Evolutionary conservation across 2,888 invertebrate species (phyloP).

Genomic region (Melipona beecheii): DNA sequence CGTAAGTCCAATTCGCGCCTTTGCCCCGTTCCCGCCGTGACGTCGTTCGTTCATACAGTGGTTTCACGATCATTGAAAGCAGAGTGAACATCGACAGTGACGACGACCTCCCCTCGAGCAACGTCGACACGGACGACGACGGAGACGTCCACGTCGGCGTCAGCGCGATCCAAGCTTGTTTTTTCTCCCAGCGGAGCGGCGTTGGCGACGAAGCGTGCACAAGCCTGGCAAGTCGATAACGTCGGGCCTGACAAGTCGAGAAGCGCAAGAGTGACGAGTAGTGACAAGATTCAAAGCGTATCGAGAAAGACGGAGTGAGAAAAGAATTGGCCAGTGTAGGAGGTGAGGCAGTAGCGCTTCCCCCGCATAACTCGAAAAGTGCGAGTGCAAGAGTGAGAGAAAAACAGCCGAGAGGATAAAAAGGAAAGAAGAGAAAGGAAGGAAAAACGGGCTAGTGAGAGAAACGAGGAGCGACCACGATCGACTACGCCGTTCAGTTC

Average conservation of each 20-base stretch:
- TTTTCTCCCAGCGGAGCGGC: slow-evolving; percentile 29
- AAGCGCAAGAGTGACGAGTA: slow-evolving; percentile 54
- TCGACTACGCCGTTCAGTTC: slow-evolving; percentile 45
- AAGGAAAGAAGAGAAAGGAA: slow-evolving; percentile 25
- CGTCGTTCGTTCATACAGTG: slow-evolving; percentile 49
- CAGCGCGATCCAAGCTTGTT: slow-evolving; percentile 31
- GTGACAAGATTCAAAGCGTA: slow-evolving; percentile 52
- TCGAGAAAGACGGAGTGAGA: slow-evolving; percentile 47
- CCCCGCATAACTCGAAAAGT: slow-evolving; percentile 50
- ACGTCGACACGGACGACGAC: slow-evolving; percentile 59
- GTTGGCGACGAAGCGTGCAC: slow-evolving; percentile 64
- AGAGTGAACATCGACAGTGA: slow-evolving; percentile 53
- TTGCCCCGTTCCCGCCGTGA: slow-evolving; percentile 38
- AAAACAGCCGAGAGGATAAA: slow-evolving; percentile 6
- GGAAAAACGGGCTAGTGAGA: slow-evolving; percentile 13
- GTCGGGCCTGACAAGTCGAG: slow-evolving; percentile 57
- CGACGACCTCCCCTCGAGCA: slow-evolving; percentile 57
- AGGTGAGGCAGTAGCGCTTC: slow-evolving; percentile 57
- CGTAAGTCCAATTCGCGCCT: slow-evolving; percentile 45
- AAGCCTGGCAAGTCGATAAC: slow-evolving; percentile 56
- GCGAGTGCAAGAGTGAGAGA: slow-evolving; percentile 42
- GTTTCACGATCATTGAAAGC: slow-evolving; percentile 40
- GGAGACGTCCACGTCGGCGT: slow-evolving; percentile 60
- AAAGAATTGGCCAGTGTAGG: slow-evolving; percentile 43
- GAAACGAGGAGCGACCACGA: slow-evolving; percentile 17